A percentile compares a stretch with the other conserved stretches of the same genome.
phyloP scores from a whole-genome alignment of 1,140 invertebrate species.

The Ganaspis sp. region DNA sequence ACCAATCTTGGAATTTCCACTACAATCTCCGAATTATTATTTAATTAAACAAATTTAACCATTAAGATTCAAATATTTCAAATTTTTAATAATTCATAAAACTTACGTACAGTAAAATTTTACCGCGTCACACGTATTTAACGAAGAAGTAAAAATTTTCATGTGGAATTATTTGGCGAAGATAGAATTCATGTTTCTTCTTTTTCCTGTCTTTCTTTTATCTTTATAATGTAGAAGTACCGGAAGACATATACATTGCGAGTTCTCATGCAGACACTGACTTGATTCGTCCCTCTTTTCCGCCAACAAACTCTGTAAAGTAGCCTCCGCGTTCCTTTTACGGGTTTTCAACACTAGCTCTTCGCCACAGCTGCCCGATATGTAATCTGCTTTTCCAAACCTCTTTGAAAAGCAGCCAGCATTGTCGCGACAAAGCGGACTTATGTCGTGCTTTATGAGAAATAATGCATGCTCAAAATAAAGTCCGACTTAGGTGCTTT shows the following conservation, averaged over 20 bases:
- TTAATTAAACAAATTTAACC: too few species aligned
- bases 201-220: background rate
- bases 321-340: slow-evolving; percentile 46
- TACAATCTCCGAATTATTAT: too few species aligned
- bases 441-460: background rate
- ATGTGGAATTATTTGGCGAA: background rate
- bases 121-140: too few species aligned
- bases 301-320: slow-evolving; percentile 41
- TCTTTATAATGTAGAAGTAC: background rate
- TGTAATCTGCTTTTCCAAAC: slow-evolving; percentile 58
- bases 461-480: background rate
- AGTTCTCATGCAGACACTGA: slow-evolving; percentile 12
- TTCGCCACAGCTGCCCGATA: slow-evolving; percentile 50
- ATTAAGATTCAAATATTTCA: too few species aligned
- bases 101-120: too few species aligned
- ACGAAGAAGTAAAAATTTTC: background rate
- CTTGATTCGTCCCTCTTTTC: slow-evolving; percentile 36
- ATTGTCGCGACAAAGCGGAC: slow-evolving; percentile 53
- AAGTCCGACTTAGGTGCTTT: background rate
- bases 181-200: background rate
- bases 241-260: background rate
- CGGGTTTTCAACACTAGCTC: slow-evolving; percentile 33
- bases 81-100: too few species aligned
- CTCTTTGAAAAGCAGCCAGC: slow-evolving; percentile 54
- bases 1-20: too few species aligned